Percentiles rank a stretch among this genome's conserved stretches.
These are phyloP conservation scores for Zygaena filipendulae DNA, from an alignment of 2,888 invertebrate species.

Conservation along the genomic window DNA sequence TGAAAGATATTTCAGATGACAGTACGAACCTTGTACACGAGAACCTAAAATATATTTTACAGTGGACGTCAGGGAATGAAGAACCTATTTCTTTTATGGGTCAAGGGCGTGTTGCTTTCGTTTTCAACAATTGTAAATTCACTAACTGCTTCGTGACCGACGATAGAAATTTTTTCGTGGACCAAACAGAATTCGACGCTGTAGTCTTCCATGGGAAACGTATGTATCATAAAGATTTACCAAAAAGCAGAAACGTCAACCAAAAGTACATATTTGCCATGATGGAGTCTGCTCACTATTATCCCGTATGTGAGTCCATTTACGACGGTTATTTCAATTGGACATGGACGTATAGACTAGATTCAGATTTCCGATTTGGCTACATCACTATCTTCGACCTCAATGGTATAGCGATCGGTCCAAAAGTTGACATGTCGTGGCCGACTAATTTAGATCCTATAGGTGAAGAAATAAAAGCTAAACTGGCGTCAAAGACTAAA, in stretches of 20 bases:
- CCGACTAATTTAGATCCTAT: slow-evolving; percentile 28
- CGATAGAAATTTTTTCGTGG: slow-evolving; percentile 8
- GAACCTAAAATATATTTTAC: slow-evolving; percentile 12
- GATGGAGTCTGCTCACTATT: slow-evolving; percentile 32
- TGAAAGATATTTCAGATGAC: too few relatives aligned
- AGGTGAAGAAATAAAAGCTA: slow-evolving; percentile 20
- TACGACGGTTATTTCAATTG: slow-evolving; percentile 39
- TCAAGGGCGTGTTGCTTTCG: slow-evolving; percentile 11
- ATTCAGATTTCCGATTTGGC: slow-evolving; percentile 34
- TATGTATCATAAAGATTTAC: slow-evolving; percentile 16
- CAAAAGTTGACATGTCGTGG: slow-evolving; percentile 30
- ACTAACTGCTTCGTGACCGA: slow-evolving; percentile 18
- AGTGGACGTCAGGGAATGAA: slow-evolving; percentile 10
- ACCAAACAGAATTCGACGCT: slow-evolving; percentile 20
- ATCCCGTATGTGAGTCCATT: slow-evolving; percentile 22
- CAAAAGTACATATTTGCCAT: slow-evolving; percentile 34
- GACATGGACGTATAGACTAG: slow-evolving; percentile 40
- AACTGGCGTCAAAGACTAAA: slow-evolving; percentile 23
- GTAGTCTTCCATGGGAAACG: slow-evolving; percentile 20
- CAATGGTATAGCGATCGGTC: slow-evolving; percentile 25
- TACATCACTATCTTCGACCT: slow-evolving; percentile 29
- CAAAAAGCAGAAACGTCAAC: slow-evolving; percentile 20
- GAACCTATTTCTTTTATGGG: slow-evolving; percentile 14
- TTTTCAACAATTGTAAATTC: slow-evolving; percentile 12
- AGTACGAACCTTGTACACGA: too few relatives aligned